Conservation (phyloP, 2,888 invertebrate species). For the Coenonympha glycerion region DNA sequence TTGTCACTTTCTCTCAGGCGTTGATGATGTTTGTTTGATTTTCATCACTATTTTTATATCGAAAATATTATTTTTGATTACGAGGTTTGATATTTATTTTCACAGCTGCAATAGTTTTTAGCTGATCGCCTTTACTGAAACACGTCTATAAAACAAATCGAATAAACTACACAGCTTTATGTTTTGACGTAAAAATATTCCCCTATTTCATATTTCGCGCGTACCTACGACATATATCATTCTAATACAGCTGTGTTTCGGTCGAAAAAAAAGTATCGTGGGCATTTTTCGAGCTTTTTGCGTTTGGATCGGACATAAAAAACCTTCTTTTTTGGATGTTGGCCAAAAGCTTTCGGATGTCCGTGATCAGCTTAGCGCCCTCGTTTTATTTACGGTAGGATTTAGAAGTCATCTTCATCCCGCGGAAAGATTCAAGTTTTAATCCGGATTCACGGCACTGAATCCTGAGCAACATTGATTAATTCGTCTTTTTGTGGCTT, state of each 20-base stretch:
- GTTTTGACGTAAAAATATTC: slow-evolving; percentile 4
- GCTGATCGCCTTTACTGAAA: no score
- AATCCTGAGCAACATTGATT: slow-evolving; percentile 22
- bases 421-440: slow-evolving; percentile 26
- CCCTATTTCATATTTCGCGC: slow-evolving; percentile 2
- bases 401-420: slow-evolving; percentile 26
- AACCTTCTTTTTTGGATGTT: slow-evolving; percentile 17
- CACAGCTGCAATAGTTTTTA: no score
- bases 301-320: slow-evolving; percentile 13
- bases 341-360: slow-evolving; percentile 23
- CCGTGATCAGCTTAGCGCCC: slow-evolving; percentile 25
- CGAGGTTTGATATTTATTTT: no score
- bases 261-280: slow-evolving; percentile 8
- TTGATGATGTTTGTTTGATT: no score
- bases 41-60: no score
- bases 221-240: slow-evolving; percentile 5
- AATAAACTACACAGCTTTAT: slow-evolving; percentile 2
- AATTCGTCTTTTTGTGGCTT: slow-evolving; percentile 17
- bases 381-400: slow-evolving; percentile 27
- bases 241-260: slow-evolving; percentile 13
- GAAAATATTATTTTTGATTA: no score
- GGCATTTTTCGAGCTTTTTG: slow-evolving; percentile 13
- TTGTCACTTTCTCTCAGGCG: no score
- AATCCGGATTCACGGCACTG: slow-evolving; percentile 21
- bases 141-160: background rate